Evolutionary conservation across 2,888 invertebrate genomes (phyloP).

Genomic region (Muscina levida): DNA sequence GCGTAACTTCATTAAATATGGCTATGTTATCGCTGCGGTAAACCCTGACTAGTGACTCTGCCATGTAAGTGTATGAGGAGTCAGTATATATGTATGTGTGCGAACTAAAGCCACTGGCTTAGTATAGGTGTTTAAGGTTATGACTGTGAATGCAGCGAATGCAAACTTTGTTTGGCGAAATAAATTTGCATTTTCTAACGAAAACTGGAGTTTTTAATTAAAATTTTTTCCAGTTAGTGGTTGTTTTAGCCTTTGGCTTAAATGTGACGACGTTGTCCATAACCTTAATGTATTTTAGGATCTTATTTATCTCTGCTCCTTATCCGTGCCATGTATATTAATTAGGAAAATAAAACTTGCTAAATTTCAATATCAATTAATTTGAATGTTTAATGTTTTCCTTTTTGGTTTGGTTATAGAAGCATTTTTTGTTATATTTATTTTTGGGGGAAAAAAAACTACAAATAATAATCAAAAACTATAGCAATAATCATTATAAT

Average conservation of each 20-base stretch:
- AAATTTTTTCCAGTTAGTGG: slow-evolving; percentile 23
- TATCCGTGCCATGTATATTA: too few relatives aligned
- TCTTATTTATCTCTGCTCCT: too few relatives aligned
- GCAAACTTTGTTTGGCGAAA: slow-evolving; percentile 32
- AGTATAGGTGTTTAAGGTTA: too few relatives aligned
- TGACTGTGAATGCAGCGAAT: not conserved
- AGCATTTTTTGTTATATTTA: too few relatives aligned
- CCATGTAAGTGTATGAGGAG: not conserved
- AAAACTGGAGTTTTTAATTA: slow-evolving; percentile 42
- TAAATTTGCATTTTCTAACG: slow-evolving; percentile 50
- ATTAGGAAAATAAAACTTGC: too few relatives aligned
- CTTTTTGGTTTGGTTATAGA: too few relatives aligned
- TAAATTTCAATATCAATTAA: not conserved
- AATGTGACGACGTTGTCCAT: too few relatives aligned
- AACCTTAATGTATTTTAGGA: too few relatives aligned
- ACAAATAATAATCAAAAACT: slow-evolving; percentile 1
- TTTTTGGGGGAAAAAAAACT: not conserved
- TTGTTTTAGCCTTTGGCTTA: not conserved
- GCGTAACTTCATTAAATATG: slow-evolving; percentile 75
- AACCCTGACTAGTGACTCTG: not conserved
- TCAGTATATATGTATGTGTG: not conserved
- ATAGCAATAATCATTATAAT: slow-evolving; percentile 21
- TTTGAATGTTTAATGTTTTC: not conserved
- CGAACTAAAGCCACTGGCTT: not conserved
- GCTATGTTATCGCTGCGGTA: slow-evolving; percentile 55